phyloP scores from a whole-genome alignment of 2,113 vertebrate species.

The Tonatia bakeri region DNA sequence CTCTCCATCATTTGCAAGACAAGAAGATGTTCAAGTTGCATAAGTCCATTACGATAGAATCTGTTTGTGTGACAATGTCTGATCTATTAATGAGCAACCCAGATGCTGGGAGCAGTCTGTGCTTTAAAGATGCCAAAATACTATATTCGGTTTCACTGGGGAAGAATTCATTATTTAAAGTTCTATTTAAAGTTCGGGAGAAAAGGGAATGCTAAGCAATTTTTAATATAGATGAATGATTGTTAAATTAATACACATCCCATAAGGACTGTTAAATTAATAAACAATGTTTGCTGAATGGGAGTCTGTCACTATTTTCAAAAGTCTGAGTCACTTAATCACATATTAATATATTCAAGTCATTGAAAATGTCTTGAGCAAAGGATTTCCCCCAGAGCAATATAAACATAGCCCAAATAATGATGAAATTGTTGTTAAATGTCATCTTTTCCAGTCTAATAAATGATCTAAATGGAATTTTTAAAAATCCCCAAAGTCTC shows the following conservation, averaged over 20 bases:
- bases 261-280: background rate
- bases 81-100: background rate
- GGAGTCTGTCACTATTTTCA: slow-evolving; percentile 55
- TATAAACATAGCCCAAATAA: slow-evolving; percentile 69
- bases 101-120: background rate
- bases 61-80: background rate
- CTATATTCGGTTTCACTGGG: background rate
- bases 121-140: background rate
- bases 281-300: slow-evolving; percentile 47
- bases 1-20: background rate
- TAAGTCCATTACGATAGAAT: background rate
- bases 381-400: slow-evolving; percentile 57
- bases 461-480: slow-evolving; percentile 73
- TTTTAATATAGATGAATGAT: background rate
- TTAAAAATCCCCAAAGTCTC: slow-evolving; percentile 58
- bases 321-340: slow-evolving; percentile 63
- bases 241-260: background rate
- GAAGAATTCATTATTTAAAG: background rate
- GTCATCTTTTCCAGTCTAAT: slow-evolving; percentile 71
- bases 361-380: slow-evolving; percentile 69
- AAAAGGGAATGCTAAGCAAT: background rate
- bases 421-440: slow-evolving; percentile 72
- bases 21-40: background rate
- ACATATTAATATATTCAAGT: slow-evolving; percentile 70
- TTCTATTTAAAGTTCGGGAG: slow-evolving; percentile 35